Evolutionary conservation across 2,113 vertebrate genomes (phyloP), one percentile per base, ranked within the genome.

Genomic region (Micronisus gabar): DNA sequence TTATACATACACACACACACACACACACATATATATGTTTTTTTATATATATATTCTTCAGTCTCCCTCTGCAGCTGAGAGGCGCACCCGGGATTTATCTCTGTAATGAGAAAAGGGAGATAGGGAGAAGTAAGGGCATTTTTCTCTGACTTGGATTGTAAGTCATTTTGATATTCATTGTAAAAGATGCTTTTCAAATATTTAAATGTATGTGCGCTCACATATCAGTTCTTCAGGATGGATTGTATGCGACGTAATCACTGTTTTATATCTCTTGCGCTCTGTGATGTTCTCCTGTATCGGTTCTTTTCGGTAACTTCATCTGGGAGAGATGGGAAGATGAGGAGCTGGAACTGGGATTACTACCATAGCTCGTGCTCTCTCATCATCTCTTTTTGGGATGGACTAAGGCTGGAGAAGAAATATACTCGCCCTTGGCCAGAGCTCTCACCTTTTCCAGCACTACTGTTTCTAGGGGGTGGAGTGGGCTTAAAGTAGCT

Each of bases 41-140:
- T 9, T 80, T 11, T 94, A 45, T 76, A 21, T 82, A 94, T 87
- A 75, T 87, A 89, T 96, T 89, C 83, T 83, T 81, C 85, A 80
- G 73, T 88, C 53, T 93, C 93, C 53, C 63, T 95, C 80, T 95
- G 80, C 94, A 97, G 93, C 97, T 88, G 93, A 93, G 75, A 97
- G 82, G 91, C 30, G 66, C 97, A 94, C 80, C 78, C 29, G 90
- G 97, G 96, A 98, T 98, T 98, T 98, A 98, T 98, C 97, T 98
- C 92, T 92, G 93, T 98, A 98, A 98, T 98, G 98, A 98, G 98
- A 97, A 98, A 98, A 98, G 97, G 97, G 96, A 98, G 98, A 97
- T 96, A 97, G 97, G 95, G 97, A 98, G 92, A 96, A 65, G 29
- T 94, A 83, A 90, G 96, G 95, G 72, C 92, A 97, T 98, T 98